Evolutionary conservation across 2,797 vertebrate genomes (phyloP).

Genomic region (Moxostoma hubbsi): DNA sequence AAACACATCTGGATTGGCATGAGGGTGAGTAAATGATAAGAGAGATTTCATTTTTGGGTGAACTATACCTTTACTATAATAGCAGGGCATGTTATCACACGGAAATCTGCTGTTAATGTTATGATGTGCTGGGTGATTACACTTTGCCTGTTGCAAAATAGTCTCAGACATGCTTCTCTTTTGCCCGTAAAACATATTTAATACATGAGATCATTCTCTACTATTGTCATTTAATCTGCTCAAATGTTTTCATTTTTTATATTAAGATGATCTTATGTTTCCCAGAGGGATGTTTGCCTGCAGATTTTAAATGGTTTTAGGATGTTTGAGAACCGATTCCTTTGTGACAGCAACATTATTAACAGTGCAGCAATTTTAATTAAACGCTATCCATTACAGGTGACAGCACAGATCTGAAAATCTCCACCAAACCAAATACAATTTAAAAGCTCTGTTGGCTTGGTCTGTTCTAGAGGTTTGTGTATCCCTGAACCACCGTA

Average conservation of each 20-base stretch:
- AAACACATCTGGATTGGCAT: too few species aligned
- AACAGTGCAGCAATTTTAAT: background rate
- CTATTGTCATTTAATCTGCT: background rate
- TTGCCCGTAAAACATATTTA: background rate
- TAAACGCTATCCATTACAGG: background rate
- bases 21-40: too few species aligned
- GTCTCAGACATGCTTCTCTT: background rate
- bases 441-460: too few species aligned
- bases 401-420: too few species aligned
- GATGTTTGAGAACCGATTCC: background rate
- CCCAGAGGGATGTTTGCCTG: background rate
- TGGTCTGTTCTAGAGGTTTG: too few species aligned
- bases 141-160: background rate
- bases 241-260: background rate
- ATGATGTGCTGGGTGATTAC: background rate
- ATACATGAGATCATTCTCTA: background rate
- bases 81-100: too few species aligned
- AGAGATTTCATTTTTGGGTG: too few species aligned
- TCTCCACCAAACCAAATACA: too few species aligned
- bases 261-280: too few species aligned
- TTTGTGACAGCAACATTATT: background rate
- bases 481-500: too few species aligned
- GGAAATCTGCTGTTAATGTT: too few species aligned
- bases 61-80: too few species aligned
- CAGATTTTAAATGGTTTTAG: background rate